Conservation (phyloP, 2,113 vertebrate species). For the Myiagra hebetior region DNA sequence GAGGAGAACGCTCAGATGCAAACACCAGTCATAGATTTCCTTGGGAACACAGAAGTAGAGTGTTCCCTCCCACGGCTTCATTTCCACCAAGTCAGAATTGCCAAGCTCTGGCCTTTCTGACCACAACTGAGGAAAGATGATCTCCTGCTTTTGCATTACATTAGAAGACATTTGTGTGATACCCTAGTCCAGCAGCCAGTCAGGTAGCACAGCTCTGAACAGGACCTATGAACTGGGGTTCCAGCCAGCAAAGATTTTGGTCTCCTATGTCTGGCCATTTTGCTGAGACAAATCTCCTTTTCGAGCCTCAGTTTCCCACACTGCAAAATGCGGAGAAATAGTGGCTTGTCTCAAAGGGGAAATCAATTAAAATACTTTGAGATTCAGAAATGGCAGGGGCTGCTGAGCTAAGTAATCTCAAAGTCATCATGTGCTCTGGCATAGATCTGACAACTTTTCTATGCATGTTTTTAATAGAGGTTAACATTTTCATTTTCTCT, state of each 20-base stretch:
- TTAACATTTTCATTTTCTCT: constrained; percentile 51
- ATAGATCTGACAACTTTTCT: background rate
- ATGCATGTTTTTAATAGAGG: constrained; percentile 7
- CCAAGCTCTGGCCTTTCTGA: background rate
- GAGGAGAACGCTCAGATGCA: background rate
- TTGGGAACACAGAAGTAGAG: accelerated
- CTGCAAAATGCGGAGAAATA: background rate
- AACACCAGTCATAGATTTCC: background rate
- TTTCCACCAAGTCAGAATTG: background rate
- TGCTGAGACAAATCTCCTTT: background rate
- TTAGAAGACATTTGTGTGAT: background rate
- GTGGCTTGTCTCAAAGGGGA: background rate
- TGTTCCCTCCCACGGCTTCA: background rate
- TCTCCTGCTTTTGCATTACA: background rate
- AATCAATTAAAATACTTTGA: background rate
- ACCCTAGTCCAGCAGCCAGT: background rate
- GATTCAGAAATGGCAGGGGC: background rate
- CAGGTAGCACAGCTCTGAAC: background rate
- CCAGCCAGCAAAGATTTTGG: background rate
- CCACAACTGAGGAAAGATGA: background rate
- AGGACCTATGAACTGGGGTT: background rate
- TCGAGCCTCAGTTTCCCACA: background rate
- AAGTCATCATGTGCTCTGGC: background rate
- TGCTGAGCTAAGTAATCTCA: background rate
- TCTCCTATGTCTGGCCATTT: background rate